Conservation (phyloP, 2,797 vertebrate genomes). For the Enteromius trimaculatus region DNA sequence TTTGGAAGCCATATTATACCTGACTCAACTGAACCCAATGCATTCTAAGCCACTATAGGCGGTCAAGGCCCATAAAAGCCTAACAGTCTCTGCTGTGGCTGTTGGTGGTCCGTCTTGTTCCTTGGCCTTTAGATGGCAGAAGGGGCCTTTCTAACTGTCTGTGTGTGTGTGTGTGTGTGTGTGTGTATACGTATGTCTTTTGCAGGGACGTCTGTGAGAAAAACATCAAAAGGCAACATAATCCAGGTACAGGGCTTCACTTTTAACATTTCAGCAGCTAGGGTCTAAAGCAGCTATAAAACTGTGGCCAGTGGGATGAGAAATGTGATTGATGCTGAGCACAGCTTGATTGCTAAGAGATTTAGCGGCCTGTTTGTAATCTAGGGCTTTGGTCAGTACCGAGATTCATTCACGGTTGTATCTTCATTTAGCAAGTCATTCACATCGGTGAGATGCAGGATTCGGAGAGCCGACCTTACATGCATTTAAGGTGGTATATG, state of each 20-base stretch:
- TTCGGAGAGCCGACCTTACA: neutral
- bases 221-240: slow-evolving; percentile 68
- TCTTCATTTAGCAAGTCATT: slow-evolving; percentile 9
- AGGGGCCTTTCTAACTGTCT: slow-evolving; percentile 48
- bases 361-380: slow-evolving; percentile 38
- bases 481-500: neutral
- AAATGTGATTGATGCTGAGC: slow-evolving; percentile 61
- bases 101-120: slow-evolving; percentile 67
- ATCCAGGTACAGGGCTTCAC: slow-evolving; percentile 65
- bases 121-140: slow-evolving; percentile 57
- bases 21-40: slow-evolving; percentile 46
- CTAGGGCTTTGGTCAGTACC: neutral
- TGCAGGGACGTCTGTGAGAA: slow-evolving; percentile 47
- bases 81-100: slow-evolving; percentile 60
- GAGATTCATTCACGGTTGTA: neutral
- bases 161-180: slow-evolving; percentile 42
- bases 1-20: slow-evolving; percentile 55
- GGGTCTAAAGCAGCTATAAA: slow-evolving; percentile 64
- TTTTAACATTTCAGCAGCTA: slow-evolving; percentile 62
- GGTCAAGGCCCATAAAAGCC: slow-evolving; percentile 63
- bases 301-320: slow-evolving; percentile 54
- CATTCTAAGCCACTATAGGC: slow-evolving; percentile 61
- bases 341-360: slow-evolving; percentile 44
- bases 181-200: neutral
- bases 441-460: neutral